Conservation (phyloP, 2,888 invertebrate species). For the Polydrusus cervinus region DNA sequence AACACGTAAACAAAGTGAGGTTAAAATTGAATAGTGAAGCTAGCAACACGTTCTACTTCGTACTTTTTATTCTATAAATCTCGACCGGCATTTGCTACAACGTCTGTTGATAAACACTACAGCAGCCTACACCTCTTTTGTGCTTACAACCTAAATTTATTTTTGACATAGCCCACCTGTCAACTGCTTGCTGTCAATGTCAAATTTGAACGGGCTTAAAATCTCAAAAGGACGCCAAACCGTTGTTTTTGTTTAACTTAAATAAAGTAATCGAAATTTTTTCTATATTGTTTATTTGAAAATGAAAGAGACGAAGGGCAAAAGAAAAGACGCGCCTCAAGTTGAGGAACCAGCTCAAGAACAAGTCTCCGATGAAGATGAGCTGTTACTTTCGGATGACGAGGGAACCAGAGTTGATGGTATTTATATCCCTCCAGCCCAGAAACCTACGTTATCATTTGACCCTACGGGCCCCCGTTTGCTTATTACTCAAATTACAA, state of each 20-base stretch:
- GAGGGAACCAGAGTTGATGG: constrained; percentile 46
- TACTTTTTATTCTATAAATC: not conserved
- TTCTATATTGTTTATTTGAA: not conserved
- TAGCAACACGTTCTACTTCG: not conserved
- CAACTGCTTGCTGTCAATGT: not conserved
- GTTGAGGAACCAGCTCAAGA: not conserved
- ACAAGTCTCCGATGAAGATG: constrained; percentile 28
- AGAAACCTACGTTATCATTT: constrained; percentile 80
- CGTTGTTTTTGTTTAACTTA: not conserved
- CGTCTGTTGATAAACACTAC: no score
- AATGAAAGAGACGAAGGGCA: constrained; percentile 1
- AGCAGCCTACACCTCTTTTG: no score
- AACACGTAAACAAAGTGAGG: no score
- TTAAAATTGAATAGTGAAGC: not conserved
- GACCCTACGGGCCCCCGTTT: constrained; percentile 84
- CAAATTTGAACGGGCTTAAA: constrained; percentile 7
- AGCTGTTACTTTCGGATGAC: constrained; percentile 39
- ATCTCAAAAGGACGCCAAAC: constrained; percentile 16
- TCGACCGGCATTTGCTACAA: no score
- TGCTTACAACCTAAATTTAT: not conserved
- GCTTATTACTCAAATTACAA: constrained; percentile 92
- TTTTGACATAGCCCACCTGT: not conserved
- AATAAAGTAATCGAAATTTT: not conserved
- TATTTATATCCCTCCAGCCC: constrained; percentile 87
- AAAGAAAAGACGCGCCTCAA: constrained; percentile 1